Base-by-base conservation (phyloP, 2,113 vertebrate genomes). In the Cyprinus carpio region DNA sequence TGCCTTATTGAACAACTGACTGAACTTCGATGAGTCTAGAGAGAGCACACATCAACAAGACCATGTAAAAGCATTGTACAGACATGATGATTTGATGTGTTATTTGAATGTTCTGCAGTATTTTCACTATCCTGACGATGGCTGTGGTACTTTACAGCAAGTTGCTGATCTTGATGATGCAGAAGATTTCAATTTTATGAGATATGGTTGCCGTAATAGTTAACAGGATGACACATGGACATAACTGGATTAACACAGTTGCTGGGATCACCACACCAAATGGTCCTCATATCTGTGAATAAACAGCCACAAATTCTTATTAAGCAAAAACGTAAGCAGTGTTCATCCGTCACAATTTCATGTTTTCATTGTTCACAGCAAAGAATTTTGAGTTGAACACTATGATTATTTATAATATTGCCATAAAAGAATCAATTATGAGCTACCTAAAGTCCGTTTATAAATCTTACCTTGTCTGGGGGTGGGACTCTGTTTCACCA, bases 401-500 rank as follows among this genome's bases (percentile, higher is more conserved):
- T 15, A 15, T n/a, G 4, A 56, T n/a, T 10, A 7, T 29, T 58
- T 6, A 2, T 77, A 23, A 31, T 67, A 40, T 31, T 65, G 2
- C 23, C 4, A 46, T 62, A 27, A 58, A 64, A 20, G 3, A 60
- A 12, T 46, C 7, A 29, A n/a, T 62, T 29, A 25, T 49, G 15
- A 37, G 29, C n/a, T 12, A 25, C 4, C 16, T 4, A 58, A 46
- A n/a, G 27, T 34, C 6, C 23, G 3, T 72, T 51, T 62, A 10
- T 18, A 6, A n/a, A 58, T 13, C 31, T 78, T 82, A 93, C 94
- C 97, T 96, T 87, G 96, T 95, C 93, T 96, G 96, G 90, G 97
- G 97, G 88, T 95, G 91, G 31, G 96, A 95, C 92, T 99, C 96
- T 93, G 95, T 93, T 92, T 98, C 97, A 90, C 95, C 96, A 95